A percentile compares a stretch with the other conserved stretches of the same genome.
Conservation (phyloP, 2,797 vertebrate genomes). For the Clarias laeviceps region DNA sequence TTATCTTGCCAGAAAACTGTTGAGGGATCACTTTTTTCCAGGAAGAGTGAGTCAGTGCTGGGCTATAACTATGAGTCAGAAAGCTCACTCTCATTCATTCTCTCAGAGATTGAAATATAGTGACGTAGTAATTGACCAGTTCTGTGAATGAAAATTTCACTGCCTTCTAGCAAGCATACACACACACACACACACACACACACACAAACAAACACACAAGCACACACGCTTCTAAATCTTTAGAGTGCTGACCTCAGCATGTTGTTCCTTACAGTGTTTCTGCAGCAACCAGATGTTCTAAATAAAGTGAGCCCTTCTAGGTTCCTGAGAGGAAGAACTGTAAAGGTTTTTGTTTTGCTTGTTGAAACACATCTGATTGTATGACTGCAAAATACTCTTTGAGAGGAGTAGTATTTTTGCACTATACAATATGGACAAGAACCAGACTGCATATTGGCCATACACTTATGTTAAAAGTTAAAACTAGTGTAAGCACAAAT, state of each 20-base stretch:
- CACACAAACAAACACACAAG: neutral
- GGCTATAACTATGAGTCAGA: constrained; percentile 39
- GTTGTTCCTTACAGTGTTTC: constrained; percentile 24
- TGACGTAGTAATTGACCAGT: constrained; percentile 23
- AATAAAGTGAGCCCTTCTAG: neutral
- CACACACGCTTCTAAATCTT: neutral
- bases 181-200: neutral
- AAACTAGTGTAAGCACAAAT: neutral
- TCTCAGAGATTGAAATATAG: constrained; percentile 11
- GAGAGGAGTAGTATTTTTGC: neutral
- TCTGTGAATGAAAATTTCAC: constrained; percentile 46
- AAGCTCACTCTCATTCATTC: constrained; percentile 9
- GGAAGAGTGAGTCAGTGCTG: constrained; percentile 9
- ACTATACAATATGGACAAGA: neutral
- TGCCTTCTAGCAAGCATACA: neutral
- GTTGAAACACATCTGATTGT: neutral
- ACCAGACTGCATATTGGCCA: neutral
- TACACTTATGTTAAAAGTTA: neutral
- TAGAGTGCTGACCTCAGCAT: constrained; percentile 33
- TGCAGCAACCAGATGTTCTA: constrained; percentile 31
- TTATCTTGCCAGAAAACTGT: neutral
- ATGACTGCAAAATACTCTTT: neutral
- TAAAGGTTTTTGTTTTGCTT: neutral
- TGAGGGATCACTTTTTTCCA: neutral
- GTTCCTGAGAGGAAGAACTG: neutral